These are phyloP conservation scores for Aleiodes testaceus DNA, from an alignment of 2,888 invertebrate genomes.

Conservation along the genomic window DNA sequence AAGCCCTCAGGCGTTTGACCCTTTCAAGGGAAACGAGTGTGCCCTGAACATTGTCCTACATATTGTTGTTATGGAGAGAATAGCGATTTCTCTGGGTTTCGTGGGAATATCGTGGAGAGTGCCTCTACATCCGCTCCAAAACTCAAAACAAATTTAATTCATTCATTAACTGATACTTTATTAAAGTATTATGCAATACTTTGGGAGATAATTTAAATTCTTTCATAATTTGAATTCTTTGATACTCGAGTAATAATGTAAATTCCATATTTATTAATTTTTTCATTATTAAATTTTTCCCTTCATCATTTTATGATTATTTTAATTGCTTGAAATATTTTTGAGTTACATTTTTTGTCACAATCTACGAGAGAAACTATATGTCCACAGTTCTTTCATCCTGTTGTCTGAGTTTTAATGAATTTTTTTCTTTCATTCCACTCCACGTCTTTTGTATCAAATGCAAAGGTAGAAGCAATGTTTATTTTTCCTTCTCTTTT, in stretches of 20 bases:
- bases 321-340: background rate
- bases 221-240: too few species aligned
- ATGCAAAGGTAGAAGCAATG: background rate
- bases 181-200: background rate
- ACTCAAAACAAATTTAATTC: background rate
- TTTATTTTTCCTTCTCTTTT: background rate
- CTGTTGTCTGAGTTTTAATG: constrained; percentile 19
- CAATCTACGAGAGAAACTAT: background rate
- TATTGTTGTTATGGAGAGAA: constrained; percentile 12
- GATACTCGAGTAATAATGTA: too few species aligned
- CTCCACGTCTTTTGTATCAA: background rate
- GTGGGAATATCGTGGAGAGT: constrained; percentile 32
- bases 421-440: background rate
- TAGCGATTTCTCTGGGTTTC: constrained; percentile 15
- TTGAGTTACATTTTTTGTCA: background rate
- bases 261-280: too few species aligned
- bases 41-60: constrained; percentile 6
- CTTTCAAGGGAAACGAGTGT: background rate
- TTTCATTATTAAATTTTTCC: too few species aligned
- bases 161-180: constrained; percentile 1
- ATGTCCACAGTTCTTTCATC: background rate
- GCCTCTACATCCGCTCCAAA: constrained; percentile 7
- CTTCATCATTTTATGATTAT: too few species aligned
- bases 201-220: too few species aligned
- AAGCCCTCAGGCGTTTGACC: constrained; percentile 10